Evolutionary conservation across 2,113 vertebrate genomes (phyloP).

Genomic region (Haplotaxodon microlepis): DNA sequence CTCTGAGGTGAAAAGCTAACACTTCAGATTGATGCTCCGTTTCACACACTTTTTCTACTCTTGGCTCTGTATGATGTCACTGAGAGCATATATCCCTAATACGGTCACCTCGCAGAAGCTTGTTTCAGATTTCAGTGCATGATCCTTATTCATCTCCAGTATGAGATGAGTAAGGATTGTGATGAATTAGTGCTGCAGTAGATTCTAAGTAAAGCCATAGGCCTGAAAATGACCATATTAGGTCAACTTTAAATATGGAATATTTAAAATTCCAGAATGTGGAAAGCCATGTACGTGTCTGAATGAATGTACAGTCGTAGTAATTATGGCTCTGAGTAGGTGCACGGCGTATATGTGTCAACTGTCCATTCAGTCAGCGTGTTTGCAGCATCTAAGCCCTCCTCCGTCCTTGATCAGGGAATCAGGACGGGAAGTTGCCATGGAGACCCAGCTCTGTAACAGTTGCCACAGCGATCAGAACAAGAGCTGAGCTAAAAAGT

Average conservation of each 20-base stretch:
- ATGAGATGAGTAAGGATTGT: not conserved
- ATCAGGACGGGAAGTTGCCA: conserved; percentile 64
- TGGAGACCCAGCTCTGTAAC: conserved; percentile 62
- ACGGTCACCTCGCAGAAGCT: not conserved
- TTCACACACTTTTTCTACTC: not conserved
- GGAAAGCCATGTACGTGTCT: not conserved
- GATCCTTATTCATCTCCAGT: not conserved
- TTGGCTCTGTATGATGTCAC: not conserved
- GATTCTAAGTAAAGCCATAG: not conserved
- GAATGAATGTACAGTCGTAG: not conserved
- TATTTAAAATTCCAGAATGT: not conserved
- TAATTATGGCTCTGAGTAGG: not conserved
- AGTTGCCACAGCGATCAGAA: conserved; percentile 69
- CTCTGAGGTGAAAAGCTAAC: not conserved
- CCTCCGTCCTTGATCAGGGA: conserved; percentile 59
- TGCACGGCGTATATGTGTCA: not conserved
- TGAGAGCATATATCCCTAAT: not conserved
- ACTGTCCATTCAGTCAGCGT: conserved; percentile 26
- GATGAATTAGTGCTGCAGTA: not conserved
- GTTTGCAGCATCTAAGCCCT: conserved; percentile 27
- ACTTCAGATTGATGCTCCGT: not conserved
- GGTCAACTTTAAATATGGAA: not conserved
- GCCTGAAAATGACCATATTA: not conserved
- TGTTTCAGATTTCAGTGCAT: not conserved
- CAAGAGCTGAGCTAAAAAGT: conserved; percentile 52